These are phyloP conservation scores for Gnathonemus longibarbis DNA, from an alignment of 2,113 vertebrate genomes.

Conservation along the genomic window DNA sequence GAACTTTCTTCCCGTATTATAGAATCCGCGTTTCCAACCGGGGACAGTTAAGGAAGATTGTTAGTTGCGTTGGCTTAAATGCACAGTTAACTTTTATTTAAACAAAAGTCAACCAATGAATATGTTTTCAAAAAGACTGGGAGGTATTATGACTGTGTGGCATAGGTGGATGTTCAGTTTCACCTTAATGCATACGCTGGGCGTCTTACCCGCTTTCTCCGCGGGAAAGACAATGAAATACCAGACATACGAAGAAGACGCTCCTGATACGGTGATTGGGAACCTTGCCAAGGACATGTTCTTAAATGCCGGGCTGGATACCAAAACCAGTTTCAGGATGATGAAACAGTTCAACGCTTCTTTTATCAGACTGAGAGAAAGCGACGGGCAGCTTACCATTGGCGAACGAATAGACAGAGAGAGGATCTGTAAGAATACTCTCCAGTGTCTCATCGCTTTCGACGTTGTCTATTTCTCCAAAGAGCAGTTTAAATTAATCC, in stretches of 20 bases:
- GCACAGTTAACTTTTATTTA: slow-evolving; percentile 28
- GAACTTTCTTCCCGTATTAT: slow-evolving; percentile 55
- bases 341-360: slow-evolving; percentile 92
- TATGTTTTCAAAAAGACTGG: slow-evolving; percentile 38
- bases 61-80: slow-evolving; percentile 34
- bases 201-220: slow-evolving; percentile 41
- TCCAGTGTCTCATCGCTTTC: slow-evolving; percentile 80
- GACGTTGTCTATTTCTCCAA: slow-evolving; percentile 88
- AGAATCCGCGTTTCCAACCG: slow-evolving; percentile 41
- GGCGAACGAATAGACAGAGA: slow-evolving; percentile 87
- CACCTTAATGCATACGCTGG: slow-evolving; percentile 42
- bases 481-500: slow-evolving; percentile 83
- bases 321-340: slow-evolving; percentile 80
- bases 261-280: slow-evolving; percentile 83
- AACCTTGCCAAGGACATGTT: slow-evolving; percentile 86
- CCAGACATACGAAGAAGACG: slow-evolving; percentile 81
- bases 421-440: slow-evolving; percentile 72
- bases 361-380: slow-evolving; percentile 79
- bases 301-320: slow-evolving; percentile 66
- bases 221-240: slow-evolving; percentile 82
- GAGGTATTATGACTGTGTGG: slow-evolving; percentile 47
- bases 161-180: slow-evolving; percentile 52
- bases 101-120: slow-evolving; percentile 16
- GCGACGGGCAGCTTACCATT: slow-evolving; percentile 81
- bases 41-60: slow-evolving; percentile 37